Evolutionary conservation across 2,888 invertebrate species (phyloP), one percentile per base, ranked within the genome.

Genomic region (Salticus scenicus): DNA sequence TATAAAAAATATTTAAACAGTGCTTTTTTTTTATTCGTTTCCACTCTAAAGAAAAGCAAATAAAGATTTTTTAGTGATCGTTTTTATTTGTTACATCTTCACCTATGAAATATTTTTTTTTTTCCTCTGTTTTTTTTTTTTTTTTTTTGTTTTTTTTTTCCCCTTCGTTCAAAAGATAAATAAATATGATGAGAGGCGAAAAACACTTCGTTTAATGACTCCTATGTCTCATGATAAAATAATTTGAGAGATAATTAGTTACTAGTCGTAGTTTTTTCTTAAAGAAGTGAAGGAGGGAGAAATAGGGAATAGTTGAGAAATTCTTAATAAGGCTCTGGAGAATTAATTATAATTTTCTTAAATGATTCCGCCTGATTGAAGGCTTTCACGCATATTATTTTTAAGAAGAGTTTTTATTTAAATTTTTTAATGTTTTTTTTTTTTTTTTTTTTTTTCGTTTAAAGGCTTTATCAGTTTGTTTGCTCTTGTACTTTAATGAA

Each of bases 301-400:
- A 47, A 47, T 47, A 47, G 17, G n/a, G 12, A 57, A 57, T 24
- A 24, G 57, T 24, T 24, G 57, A 57, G 57, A 24, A 57, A 17
- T 57, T 57, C 57, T 57, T 57, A 57, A 57, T 57, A 57, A 57
- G 57, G 57, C 57, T 57, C 57, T 7, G 24, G 57, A 57, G 57
- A 57, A 57, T 57, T 57, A 57, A 57, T 57, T 57, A 57, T 57
- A 57, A 57, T 57, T 57, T 57, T 57, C 57, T 24, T 57, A 24
- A 57, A 57, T 57, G 57, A 57, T 57, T 57, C 24, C 24, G 57
- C 57, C 57, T 57, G 57, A 57, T 57, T 57, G 57, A 57, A 57
- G 57, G 57, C 24, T 57, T 24, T 57, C 57, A 24, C 20, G 57
- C 24, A 57, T 20, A 24, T 24, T 57, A 24, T 57, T 57, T 57